Conservation (phyloP, 2,113 vertebrate genomes). For the Condylura cristata region DNA sequence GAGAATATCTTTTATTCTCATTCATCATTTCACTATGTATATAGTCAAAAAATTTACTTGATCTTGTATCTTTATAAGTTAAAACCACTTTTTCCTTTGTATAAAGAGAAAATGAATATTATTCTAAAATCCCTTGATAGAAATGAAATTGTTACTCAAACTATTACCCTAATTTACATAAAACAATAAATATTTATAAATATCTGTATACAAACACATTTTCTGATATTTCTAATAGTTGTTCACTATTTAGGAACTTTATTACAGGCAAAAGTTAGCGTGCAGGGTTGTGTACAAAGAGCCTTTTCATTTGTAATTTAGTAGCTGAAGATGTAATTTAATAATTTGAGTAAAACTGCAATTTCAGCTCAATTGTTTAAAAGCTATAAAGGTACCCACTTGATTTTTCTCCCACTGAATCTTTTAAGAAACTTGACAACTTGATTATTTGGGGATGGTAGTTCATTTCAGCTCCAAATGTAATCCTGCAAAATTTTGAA, state of each 20-base stretch:
- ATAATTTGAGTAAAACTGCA: constrained; percentile 58
- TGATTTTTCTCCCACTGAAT: not conserved
- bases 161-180: not conserved
- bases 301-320: constrained; percentile 53
- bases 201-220: not conserved
- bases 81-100: not conserved
- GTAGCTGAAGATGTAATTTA: constrained; percentile 56
- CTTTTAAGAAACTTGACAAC: not conserved
- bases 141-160: constrained; percentile 3
- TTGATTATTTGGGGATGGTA: not conserved
- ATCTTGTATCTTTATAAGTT: not conserved
- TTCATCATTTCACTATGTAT: not conserved
- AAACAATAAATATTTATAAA: not conserved
- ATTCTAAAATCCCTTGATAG: not conserved
- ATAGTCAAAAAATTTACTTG: not conserved
- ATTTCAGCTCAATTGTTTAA: not conserved
- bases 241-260: not conserved
- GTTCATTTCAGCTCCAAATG: constrained; percentile 34
- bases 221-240: constrained; percentile 2
- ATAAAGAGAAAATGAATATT: not conserved
- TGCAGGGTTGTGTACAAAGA: constrained; percentile 35
- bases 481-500: not conserved
- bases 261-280: not conserved
- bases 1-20: not conserved
- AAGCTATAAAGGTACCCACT: not conserved